Percentiles rank a stretch among this genome's conserved stretches.
phyloP scores from a whole-genome alignment of 2,888 invertebrate genomes.

The Nysson spinosus region DNA sequence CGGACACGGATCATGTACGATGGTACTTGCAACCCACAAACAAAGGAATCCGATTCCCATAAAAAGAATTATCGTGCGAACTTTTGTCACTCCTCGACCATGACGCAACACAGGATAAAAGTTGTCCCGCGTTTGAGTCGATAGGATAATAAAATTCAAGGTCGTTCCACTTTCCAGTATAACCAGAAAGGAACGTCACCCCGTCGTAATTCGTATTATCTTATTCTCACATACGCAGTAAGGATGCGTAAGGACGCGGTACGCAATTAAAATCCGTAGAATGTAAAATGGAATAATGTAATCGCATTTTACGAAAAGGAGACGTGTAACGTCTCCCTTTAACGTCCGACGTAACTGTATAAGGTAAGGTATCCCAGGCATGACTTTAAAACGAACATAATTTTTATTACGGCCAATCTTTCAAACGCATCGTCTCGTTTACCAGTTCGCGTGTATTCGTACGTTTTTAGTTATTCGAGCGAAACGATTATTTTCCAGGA shows the following conservation, averaged over 20 bases:
- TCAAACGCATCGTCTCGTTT: slow-evolving; percentile 6
- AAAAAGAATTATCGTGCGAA: slow-evolving; percentile 40
- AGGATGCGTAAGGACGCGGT: slow-evolving; percentile 33
- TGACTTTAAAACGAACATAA: slow-evolving; percentile 24
- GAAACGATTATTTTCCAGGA: background rate
- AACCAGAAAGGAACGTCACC: slow-evolving; percentile 35
- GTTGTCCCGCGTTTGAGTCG: slow-evolving; percentile 9
- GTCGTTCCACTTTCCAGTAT: slow-evolving; percentile 72
- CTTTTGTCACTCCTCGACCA: slow-evolving; percentile 26
- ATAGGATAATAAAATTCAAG: slow-evolving; percentile 69
- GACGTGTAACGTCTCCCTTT: slow-evolving; percentile 38
- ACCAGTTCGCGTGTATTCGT: background rate
- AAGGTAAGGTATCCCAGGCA: slow-evolving; percentile 28
- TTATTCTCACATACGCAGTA: slow-evolving; percentile 21
- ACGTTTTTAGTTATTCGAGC: background rate
- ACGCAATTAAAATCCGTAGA: slow-evolving; percentile 32
- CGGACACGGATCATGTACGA: slow-evolving; percentile 16
- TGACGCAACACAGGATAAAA: slow-evolving; percentile 45
- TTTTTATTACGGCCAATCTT: slow-evolving; percentile 23
- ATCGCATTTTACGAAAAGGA: slow-evolving; percentile 23
- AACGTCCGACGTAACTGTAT: slow-evolving; percentile 34
- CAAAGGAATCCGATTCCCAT: slow-evolving; percentile 45
- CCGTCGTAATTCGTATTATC: slow-evolving; percentile 40
- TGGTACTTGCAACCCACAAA: slow-evolving; percentile 30
- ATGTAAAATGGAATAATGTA: slow-evolving; percentile 8